Percentiles rank a stretch among this genome's conserved stretches.
Conservation (phyloP, 2,797 vertebrate genomes). For the Arctocebus calabarensis region DNA sequence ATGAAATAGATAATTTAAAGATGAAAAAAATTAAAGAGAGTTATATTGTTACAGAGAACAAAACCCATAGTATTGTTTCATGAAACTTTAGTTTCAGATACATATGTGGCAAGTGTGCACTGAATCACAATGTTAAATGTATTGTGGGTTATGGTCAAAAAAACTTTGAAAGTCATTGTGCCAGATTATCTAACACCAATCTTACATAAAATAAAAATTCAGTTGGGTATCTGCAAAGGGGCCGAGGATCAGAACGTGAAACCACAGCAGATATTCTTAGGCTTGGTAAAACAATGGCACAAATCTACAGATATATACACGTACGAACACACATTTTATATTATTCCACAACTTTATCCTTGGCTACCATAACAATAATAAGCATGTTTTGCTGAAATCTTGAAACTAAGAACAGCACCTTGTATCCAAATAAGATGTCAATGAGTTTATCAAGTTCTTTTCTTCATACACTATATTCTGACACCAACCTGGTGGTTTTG, state of each 20-base stretch:
- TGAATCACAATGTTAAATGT: neutral
- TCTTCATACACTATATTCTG: neutral
- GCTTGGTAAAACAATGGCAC: neutral
- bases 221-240: neutral
- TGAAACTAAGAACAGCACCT: neutral
- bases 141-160: neutral
- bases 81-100: neutral
- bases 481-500: neutral
- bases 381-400: neutral
- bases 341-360: neutral
- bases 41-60: neutral
- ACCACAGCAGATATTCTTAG: neutral
- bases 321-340: neutral
- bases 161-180: neutral
- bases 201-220: neutral
- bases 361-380: neutral
- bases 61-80: neutral
- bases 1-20: slow-evolving; percentile 10
- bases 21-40: slow-evolving; percentile 37
- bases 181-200: neutral
- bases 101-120: neutral
- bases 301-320: neutral
- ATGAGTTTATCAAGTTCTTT: neutral
- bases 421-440: neutral
- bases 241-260: slow-evolving; percentile 1